Evolutionary conservation across 2,888 invertebrate species (phyloP), one percentile per base, ranked within the genome.

Genomic region (Mythimna albipuncta): DNA sequence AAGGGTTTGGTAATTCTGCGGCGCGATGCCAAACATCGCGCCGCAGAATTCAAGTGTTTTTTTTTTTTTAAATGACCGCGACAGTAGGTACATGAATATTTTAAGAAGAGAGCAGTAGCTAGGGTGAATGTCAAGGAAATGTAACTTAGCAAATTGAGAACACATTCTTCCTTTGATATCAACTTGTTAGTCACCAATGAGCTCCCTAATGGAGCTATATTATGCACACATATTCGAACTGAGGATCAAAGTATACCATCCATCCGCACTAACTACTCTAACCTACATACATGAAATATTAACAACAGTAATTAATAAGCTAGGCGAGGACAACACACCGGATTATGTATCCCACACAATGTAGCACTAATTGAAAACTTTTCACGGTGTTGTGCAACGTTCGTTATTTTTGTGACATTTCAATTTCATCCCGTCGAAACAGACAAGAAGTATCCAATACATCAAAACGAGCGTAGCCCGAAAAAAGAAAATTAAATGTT

Each of bases 341-440:
- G 66, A 85, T 82, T 75, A 79, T 77, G 64, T 71, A 72, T 35
- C 76, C 67, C 32, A 68, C 58, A 71, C 74, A 82, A 76, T 73
- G 77, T 75, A 71, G 71, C 72, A 72, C 75, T 86, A 88, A 89
- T 89, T 87, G 85, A 86, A 90, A 86, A 85, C 77, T 85, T 88
- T 85, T 81, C 80, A 81, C 75, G 66, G 77, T 64, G 54, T 64
- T 72, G 67, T 61, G 59, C 78, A 73, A 69, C 52, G 47, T 26
- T 78, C 63, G 68, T 85, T 86, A 87, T 86, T 87, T 84, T 78
- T 69, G 84, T 85, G 83, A 86, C 84, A 87, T 87, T 89, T 85
- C 84, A 88, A 87, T 89, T 87, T 84, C 70, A 73, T 82, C 75
- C 81, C 79, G 78, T 85, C 84, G 80, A 87, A 85, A 85, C 77